These are phyloP conservation scores for Scopus umbretta DNA, from an alignment of 2,113 vertebrate genomes.

Conservation along the genomic window DNA sequence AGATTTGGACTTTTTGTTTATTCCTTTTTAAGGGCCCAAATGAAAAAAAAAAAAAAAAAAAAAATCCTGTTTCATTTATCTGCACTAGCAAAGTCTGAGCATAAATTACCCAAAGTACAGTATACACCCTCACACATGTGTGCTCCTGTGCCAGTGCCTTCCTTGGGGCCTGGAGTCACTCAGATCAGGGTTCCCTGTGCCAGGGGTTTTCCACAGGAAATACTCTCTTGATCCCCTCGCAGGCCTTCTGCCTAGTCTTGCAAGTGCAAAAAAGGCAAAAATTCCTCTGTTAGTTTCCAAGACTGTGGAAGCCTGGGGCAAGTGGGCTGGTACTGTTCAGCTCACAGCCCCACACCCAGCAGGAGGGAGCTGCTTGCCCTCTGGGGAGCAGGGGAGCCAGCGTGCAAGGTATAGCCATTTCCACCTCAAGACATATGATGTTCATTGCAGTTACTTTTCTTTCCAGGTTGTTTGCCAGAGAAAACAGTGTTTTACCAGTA, in stretches of 20 bases:
- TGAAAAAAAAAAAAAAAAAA: background rate
- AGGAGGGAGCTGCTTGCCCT: background rate
- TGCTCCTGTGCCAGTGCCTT: background rate
- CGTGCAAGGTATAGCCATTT: background rate
- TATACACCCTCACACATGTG: accelerated
- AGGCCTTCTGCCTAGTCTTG: background rate
- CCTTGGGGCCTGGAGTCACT: background rate
- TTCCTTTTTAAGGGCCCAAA: background rate
- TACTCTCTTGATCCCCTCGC: background rate
- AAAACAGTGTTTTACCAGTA: background rate
- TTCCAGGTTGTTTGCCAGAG: background rate
- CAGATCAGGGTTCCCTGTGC: background rate
- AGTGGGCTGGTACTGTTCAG: background rate
- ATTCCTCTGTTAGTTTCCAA: background rate
- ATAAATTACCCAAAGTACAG: background rate
- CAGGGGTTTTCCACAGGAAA: background rate
- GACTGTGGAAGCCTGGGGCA: background rate
- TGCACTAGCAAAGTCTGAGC: background rate
- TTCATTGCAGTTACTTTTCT: background rate
- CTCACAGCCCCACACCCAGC: background rate
- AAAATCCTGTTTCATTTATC: background rate
- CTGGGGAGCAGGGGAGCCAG: background rate
- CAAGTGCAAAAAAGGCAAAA: background rate
- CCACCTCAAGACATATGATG: background rate
- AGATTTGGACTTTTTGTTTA: background rate